Percentiles rank a stretch among this genome's conserved stretches.
Evolutionary conservation across 1,140 invertebrate species (phyloP).

Genomic region (Ylistrum balloti): DNA sequence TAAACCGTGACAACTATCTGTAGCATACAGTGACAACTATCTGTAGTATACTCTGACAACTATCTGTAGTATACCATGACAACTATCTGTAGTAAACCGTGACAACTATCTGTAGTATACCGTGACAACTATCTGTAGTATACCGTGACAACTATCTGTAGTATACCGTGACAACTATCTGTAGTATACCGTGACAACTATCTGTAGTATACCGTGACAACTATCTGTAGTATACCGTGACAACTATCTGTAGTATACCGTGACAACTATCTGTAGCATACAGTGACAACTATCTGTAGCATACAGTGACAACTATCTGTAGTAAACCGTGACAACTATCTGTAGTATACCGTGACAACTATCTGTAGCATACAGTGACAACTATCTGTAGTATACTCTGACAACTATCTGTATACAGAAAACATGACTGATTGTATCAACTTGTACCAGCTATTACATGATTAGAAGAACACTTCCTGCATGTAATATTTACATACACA

Average conservation of each 20-base stretch:
- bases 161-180: neutral
- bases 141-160: neutral
- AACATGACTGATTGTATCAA: neutral
- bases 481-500: neutral
- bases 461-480: neutral
- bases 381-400: neutral
- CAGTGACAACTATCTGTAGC: neutral
- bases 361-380: neutral
- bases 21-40: neutral
- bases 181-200: neutral
- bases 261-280: neutral
- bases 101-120: neutral
- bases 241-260: neutral
- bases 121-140: neutral
- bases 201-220: neutral
- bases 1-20: neutral
- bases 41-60: neutral
- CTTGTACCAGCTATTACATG: neutral
- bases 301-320: neutral
- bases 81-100: neutral
- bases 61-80: neutral
- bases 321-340: neutral
- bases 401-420: neutral
- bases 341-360: neutral
- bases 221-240: neutral